These are phyloP conservation scores for Dryadula phaetusa DNA, from an alignment of 2,888 invertebrate species.

Conservation along the genomic window DNA sequence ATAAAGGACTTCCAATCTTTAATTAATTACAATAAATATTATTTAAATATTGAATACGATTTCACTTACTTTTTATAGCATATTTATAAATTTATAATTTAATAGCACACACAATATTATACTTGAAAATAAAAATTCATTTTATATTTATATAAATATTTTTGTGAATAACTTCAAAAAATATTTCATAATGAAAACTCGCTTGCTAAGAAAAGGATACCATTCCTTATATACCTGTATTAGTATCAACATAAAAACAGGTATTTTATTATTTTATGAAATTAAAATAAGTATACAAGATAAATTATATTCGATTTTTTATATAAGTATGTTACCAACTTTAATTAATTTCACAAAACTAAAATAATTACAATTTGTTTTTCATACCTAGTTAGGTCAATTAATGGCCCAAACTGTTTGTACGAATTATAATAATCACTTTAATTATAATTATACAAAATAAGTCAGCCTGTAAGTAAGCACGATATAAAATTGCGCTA, in stretches of 20 bases:
- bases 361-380: not conserved
- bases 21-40: not conserved
- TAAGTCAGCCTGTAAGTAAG: constrained; percentile 30
- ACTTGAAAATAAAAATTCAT: not conserved
- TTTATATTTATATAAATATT: too few species aligned
- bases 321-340: not conserved
- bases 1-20: not conserved
- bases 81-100: not conserved
- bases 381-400: not conserved
- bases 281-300: not conserved
- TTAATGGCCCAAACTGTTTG: constrained; percentile 20
- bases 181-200: not conserved
- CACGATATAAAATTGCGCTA: constrained; percentile 52
- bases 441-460: constrained; percentile 30
- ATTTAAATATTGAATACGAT: too few species aligned
- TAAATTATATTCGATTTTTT: not conserved
- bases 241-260: too few species aligned
- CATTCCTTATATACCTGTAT: too few species aligned
- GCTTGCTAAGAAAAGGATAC: too few species aligned
- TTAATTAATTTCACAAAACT: not conserved
- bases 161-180: too few species aligned
- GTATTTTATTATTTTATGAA: not conserved
- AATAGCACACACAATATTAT: not conserved
- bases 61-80: not conserved
- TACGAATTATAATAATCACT: constrained; percentile 27